phyloP scores from a whole-genome alignment of 2,113 vertebrate species.

The Geococcyx californianus region DNA sequence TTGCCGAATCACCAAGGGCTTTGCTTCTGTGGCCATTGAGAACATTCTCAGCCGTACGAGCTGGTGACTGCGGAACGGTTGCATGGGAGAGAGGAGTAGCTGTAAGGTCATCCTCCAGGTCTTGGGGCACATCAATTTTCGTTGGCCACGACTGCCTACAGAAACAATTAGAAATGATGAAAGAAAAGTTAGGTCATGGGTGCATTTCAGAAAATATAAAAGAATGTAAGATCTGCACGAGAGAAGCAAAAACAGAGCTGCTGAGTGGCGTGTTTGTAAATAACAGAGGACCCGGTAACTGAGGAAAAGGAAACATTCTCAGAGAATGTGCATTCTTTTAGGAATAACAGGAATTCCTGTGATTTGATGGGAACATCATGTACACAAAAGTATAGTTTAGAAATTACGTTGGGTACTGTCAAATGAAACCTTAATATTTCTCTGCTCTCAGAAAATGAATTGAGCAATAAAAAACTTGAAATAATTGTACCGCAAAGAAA shows the following conservation, averaged over 20 bases:
- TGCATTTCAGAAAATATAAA: not conserved
- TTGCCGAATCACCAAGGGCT: constrained; percentile 80
- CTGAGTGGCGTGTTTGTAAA: not conserved
- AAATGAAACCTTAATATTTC: not conserved
- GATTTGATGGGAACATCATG: not conserved
- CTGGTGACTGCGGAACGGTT: constrained; percentile 86
- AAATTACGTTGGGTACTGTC: not conserved
- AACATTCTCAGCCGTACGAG: constrained; percentile 86
- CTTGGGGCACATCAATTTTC: constrained; percentile 92
- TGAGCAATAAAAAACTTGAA: not conserved
- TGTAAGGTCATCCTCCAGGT: constrained; percentile 93
- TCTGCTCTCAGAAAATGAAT: not conserved
- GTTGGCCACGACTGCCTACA: constrained; percentile 95
- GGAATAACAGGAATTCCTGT: not conserved
- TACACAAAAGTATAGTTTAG: not conserved
- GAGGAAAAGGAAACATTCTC: not conserved
- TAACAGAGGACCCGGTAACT: not conserved
- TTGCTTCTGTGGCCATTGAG: constrained; percentile 92
- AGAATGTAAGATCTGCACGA: not conserved
- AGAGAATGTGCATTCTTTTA: not conserved
- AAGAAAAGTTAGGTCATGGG: not conserved
- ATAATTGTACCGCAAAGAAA: not conserved
- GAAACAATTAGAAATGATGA: not conserved
- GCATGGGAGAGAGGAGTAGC: constrained; percentile 89
- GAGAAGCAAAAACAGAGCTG: not conserved